Evolutionary conservation across 2,888 invertebrate species (phyloP), one percentile per base, ranked within the genome.

Genomic region (Ashinkailepas kermadecensis): DNA sequence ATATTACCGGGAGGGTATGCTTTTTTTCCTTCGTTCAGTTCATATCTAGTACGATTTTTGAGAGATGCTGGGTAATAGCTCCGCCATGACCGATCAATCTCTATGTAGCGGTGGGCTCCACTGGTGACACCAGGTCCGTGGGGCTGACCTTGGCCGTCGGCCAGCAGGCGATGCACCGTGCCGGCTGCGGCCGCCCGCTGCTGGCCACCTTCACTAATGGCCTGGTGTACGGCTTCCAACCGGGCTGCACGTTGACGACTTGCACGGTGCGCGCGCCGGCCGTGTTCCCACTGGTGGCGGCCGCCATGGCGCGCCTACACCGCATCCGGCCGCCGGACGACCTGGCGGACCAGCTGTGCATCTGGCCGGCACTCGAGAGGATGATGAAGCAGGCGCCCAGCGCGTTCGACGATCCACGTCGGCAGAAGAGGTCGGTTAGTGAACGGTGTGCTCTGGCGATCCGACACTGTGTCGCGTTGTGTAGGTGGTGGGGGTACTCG

Each of bases 181-280:
- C 91, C 85, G 94, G 93, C 25, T 90, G 95, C 85, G 95, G 96
- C 78, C 95, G 97, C 81, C 91, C 92, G 80, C 89, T 99, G 79
- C 96, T 94, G 89, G 97, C 95, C 80, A 92, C 93, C 80, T 99
- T 99, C 88, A 90, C 92, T 85, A 99, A 99, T 90, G 99, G 99
- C 18, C 89, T 99, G 84, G 94, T 93, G 70, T 99, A 98, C 88
- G 93, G 95, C 87, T 90, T 87, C 85, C 86, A 88, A 84, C 93
- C 94, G 84, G 99, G 99, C 79, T 90, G 90, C 83, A 93, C 93
- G n/a, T 88, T 95, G 39, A 92, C 90, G 83, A 88, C 90, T 25
- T 90, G 91, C 74, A 91, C 90, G 83, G 93, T 94, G 11, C 87
- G 89, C 81, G 87, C 91, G 84, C 90, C 91, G 15, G 89, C 90